Evolutionary conservation across 2,797 vertebrate genomes (phyloP).

Genomic region (Enteromius paludinosus): DNA sequence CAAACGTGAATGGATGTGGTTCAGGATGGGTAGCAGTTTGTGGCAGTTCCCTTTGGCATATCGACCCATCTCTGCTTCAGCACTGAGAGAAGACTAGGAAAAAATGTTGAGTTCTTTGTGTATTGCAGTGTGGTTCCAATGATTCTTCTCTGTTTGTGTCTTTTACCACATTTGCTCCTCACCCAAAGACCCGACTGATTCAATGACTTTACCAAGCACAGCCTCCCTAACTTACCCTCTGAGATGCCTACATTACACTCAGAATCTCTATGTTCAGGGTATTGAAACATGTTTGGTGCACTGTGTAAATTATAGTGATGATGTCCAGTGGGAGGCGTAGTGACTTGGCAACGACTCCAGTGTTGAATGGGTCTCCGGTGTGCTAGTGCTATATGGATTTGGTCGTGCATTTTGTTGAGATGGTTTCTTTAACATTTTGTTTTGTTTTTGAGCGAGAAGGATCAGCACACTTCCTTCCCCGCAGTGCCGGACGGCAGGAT

Average conservation of each 20-base stretch:
- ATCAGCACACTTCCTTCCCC: conserved; percentile 98
- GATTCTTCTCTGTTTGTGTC: conserved; percentile 12
- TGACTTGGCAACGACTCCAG: conserved; percentile 48
- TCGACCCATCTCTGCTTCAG: conserved; percentile 82
- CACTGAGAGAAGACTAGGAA: conserved; percentile 57
- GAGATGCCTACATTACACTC: conserved; percentile 51
- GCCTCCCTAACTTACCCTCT: conserved; percentile 29
- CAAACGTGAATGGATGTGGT: conserved; percentile 24
- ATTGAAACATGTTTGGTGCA: conserved; percentile 34
- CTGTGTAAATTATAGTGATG: conserved; percentile 33
- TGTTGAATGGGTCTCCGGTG: conserved; percentile 32
- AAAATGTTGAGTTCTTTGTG: conserved; percentile 34
- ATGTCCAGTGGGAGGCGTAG: conserved; percentile 45
- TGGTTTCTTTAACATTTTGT: conserved; percentile 50
- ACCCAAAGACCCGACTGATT: conserved; percentile 14
- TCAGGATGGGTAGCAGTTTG: conserved; percentile 74
- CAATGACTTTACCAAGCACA: conserved; percentile 23
- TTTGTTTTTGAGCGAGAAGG: conserved; percentile 30
- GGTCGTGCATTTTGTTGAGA: conserved; percentile 77
- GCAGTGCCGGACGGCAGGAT: conserved; percentile 89
- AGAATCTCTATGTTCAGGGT: conserved; percentile 25
- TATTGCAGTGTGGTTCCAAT: conserved; percentile 37
- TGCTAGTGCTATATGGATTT: conserved; percentile 76
- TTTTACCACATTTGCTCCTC: conserved; percentile 24
- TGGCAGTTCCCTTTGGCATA: conserved; percentile 89